A percentile compares a stretch with the other conserved stretches of the same genome.
Evolutionary conservation across 2,113 vertebrate species (phyloP).

Genomic region (Caracal caracal): DNA sequence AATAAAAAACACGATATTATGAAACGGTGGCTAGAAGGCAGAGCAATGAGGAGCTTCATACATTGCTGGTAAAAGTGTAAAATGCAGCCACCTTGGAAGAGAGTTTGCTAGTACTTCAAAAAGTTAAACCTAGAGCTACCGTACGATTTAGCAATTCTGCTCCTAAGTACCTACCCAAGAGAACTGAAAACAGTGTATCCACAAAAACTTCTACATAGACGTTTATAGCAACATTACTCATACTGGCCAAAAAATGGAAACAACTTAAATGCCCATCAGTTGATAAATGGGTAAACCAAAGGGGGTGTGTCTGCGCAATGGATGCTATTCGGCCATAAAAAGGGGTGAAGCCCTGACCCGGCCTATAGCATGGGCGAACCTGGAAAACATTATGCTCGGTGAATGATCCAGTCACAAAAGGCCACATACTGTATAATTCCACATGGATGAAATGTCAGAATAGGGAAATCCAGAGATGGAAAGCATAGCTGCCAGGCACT

Average conservation of each 20-base stretch:
- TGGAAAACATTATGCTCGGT: not conserved
- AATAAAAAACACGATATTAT: not conserved
- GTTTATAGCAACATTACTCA: not conserved
- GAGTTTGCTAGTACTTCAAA: not conserved
- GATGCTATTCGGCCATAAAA: no score
- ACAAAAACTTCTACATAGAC: not conserved
- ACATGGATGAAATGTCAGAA: no score
- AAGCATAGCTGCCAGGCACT: not conserved
- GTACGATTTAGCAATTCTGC: not conserved
- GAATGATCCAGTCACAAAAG: not conserved
- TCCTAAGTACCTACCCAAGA: not conserved
- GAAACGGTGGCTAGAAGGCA: accelerated
- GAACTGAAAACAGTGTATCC: not conserved
- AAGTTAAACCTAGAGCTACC: not conserved
- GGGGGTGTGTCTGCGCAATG: accelerated
- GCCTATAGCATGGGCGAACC: accelerated
- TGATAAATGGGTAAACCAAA: not conserved
- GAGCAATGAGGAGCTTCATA: no score
- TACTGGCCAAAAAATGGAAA: not conserved
- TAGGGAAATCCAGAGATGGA: not conserved
- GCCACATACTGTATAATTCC: not conserved
- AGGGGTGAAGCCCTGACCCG: not conserved
- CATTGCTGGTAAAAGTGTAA: not conserved
- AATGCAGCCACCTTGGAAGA: not conserved
- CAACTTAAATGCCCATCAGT: not conserved